Evolutionary conservation across 1,140 invertebrate genomes (phyloP), one percentile per base, ranked within the genome.

Genomic region (Cotesia vestalis): DNA sequence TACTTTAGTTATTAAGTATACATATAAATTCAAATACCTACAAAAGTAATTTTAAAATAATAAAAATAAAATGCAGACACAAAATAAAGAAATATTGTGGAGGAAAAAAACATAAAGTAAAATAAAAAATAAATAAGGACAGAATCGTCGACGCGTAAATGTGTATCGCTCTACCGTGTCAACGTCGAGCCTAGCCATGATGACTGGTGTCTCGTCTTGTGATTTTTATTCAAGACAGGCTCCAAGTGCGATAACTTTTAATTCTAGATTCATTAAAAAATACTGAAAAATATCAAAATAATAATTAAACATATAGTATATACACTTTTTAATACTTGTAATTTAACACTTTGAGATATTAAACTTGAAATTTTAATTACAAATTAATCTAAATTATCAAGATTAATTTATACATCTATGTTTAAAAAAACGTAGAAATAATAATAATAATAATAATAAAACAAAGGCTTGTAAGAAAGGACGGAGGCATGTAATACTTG

Each of bases 181-280:
- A 59, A 59, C 57, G 4, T 59, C 27, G 20, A 9, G 40, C 20
- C 17, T 14, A 9, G 40, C 20, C 17, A 27, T 59, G 57, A 59
- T 59, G 57, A 59, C 57, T 59, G 57, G 14, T 20, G 57, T 59
- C 57, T 59, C 57, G 57, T 59, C 57, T 59, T 59, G 20, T 59
- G 17, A 59, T 59, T 59, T 59, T 59, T 0, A 59, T 17, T 20
- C 57, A 9, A 55, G 53, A n/a, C 53, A 2, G 11, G 53, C 14
- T 17, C 53, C 20, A 59, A 59, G 57, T 20, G 57, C 57, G 57
- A 59, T 17, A 59, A 59, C 57, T 20, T 59, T 59, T 20, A 59
- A 59, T 20, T 59, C 12, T n/a, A 5, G 27, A 27, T 27, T 27
- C 14, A 55, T 55, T 3, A 55, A 55, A n/a, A 55, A 5, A 14